These are phyloP conservation scores for Apodemia zela DNA, from an alignment of 2,888 invertebrate species.

Conservation along the genomic window DNA sequence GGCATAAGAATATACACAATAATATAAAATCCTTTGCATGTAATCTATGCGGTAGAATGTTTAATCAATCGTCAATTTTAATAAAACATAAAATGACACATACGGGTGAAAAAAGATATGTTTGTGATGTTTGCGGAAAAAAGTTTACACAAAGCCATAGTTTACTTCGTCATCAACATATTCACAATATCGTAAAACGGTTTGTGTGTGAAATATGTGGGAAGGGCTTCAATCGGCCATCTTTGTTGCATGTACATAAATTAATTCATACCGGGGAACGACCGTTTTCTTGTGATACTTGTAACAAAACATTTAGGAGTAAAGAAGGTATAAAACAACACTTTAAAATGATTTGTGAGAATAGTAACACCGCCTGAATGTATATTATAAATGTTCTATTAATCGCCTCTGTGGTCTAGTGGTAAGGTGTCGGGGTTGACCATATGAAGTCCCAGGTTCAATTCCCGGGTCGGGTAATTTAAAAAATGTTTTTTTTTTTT, in stretches of 20 bases:
- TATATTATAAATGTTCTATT: too few species aligned
- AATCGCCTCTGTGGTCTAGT: too few species aligned
- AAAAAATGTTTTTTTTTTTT: too few species aligned
- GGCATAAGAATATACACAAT: background rate
- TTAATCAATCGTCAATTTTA: constrained; percentile 7
- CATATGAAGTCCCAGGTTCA: too few species aligned
- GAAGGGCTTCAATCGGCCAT: background rate
- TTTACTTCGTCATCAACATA: background rate
- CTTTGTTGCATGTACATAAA: background rate
- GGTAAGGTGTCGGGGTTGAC: too few species aligned
- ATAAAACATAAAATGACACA: background rate
- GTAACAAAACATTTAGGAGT: background rate
- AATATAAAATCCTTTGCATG: background rate
- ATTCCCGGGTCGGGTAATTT: too few species aligned
- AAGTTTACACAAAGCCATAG: background rate
- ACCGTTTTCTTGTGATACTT: background rate
- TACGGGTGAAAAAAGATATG: background rate
- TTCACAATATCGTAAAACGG: background rate
- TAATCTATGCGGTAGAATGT: background rate
- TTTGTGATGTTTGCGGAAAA: constrained; percentile 11
- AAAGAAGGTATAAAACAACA: background rate
- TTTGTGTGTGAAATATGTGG: background rate
- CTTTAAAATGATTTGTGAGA: background rate
- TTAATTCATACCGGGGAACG: background rate
- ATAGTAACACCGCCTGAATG: background rate